Evolutionary conservation across 2,113 vertebrate genomes (phyloP), one percentile per base, ranked within the genome.

Genomic region (Limanda limanda): DNA sequence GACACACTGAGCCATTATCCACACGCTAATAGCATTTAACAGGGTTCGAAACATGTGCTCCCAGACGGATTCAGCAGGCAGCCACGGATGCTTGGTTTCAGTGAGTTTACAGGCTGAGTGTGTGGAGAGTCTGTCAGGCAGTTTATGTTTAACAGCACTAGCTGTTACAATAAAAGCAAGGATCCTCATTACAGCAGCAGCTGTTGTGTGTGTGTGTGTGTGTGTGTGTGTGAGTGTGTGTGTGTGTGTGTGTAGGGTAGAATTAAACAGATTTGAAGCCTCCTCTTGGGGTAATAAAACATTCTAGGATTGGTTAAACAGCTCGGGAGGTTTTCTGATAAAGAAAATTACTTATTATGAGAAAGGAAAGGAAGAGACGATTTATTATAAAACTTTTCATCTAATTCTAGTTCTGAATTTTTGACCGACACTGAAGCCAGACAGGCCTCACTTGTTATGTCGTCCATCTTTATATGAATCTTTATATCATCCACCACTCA

Each of bases 1-100:
- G 69, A 58, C 51, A 61, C 25, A 67, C 15, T 20, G 25, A 40
- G 35, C 27, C 27, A 18, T 74, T 79, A 82, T 80, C 55, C 74
- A 47, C 70, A 63, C 31, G 37, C 68, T 57, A 72, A 79, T 57
- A 48, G 37, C 51, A 2, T 80, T 91, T 90, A 86, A 91, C 80
- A 74, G 40, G 72, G 57, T 31, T 79, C 79, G 78, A 24, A 23
- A 88, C 83, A 62, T 27, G 21, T 23, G 72, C 70, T 87, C 60
- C 47, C 71, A 59, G 31, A 58, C 76, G 45, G 25, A 71, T 86
- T 83, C 42, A 77, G 68, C 57, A 55, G 23, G 64, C 51, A 79
- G 74, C 64, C 68, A 73, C 4, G 2, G 80, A 61, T 70, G 77
- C 73, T 86, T 69, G 74, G 80, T 78, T 74, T 84, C 58, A 35